Conservation (phyloP, 2,888 invertebrate species). For the Tigriopus californicus region DNA sequence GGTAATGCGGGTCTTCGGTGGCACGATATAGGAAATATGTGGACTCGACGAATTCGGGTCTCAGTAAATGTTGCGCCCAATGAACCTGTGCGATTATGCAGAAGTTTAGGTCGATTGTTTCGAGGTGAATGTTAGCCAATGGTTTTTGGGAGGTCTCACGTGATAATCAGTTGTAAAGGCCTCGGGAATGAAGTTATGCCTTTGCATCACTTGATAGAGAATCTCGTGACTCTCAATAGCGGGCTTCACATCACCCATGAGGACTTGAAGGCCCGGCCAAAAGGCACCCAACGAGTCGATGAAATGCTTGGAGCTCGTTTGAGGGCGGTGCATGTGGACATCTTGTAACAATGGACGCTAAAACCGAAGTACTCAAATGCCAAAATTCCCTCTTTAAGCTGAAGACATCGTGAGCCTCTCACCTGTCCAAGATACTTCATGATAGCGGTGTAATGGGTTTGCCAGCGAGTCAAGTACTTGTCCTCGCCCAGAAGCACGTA, state of each 20-base stretch:
- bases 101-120: no score
- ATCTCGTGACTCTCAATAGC: constrained; percentile 99
- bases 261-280: constrained; percentile 78
- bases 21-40: constrained; percentile 92
- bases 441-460: constrained; percentile 75
- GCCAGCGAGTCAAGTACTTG: constrained; percentile 18
- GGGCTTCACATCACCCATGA: constrained; percentile 77
- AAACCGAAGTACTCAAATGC: no score
- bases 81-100: constrained; percentile 31
- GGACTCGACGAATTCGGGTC: constrained; percentile 94
- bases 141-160: constrained; percentile 27
- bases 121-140: neutral
- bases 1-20: constrained; percentile 84
- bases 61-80: constrained; percentile 91
- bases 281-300: constrained; percentile 95
- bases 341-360: constrained; percentile 70
- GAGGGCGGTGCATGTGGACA: constrained; percentile 84
- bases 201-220: constrained; percentile 92
- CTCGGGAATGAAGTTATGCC: constrained; percentile 94
- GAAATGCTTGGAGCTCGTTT: constrained; percentile 79
- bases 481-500: constrained; percentile 82
- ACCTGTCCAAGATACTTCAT: constrained; percentile 91
- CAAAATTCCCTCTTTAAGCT: no score
- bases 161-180: constrained; percentile 95
- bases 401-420: no score